Evolutionary conservation across 2,888 invertebrate genomes (phyloP).

Genomic region (Torymus aiolomorphi): DNA sequence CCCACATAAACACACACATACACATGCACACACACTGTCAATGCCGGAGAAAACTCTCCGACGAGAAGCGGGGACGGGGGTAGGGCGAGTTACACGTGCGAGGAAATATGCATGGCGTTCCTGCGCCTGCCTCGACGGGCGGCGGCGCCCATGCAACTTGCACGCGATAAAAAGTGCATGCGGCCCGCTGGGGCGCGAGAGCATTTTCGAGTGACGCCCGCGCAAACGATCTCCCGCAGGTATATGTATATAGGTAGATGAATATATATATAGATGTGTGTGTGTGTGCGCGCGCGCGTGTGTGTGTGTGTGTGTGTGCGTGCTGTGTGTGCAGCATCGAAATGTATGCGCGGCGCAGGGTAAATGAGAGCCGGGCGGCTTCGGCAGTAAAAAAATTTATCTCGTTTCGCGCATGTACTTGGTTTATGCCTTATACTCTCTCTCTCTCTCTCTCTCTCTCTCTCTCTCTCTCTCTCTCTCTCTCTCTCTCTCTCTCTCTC

Average conservation of each 20-base stretch:
- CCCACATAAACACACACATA: no score
- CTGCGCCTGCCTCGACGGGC: constrained; percentile 22
- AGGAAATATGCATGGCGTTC: constrained; percentile 65
- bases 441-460: no score
- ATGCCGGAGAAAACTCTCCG: not conserved
- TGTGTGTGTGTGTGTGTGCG: no score
- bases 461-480: no score
- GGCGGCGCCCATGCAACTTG: constrained; percentile 65
- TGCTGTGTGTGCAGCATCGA: not conserved
- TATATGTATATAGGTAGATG: no score
- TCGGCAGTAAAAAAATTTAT: constrained; percentile 42
- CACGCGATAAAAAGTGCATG: constrained; percentile 67
- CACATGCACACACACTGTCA: not conserved
- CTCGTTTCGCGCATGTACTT: not conserved
- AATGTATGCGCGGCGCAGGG: constrained; percentile 15
- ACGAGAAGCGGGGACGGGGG: not conserved
- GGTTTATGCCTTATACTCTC: constrained; percentile 4
- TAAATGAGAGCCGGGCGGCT: constrained; percentile 6
- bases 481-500: no score
- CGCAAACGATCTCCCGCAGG: not conserved
- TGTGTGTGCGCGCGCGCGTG: no score
- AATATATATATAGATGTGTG: no score
- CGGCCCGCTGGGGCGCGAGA: constrained; percentile 58
- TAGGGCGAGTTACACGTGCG: constrained; percentile 56
- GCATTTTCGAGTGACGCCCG: constrained; percentile 49